phyloP scores from a whole-genome alignment of 2,888 invertebrate genomes.

The Dromius quadrimaculatus region DNA sequence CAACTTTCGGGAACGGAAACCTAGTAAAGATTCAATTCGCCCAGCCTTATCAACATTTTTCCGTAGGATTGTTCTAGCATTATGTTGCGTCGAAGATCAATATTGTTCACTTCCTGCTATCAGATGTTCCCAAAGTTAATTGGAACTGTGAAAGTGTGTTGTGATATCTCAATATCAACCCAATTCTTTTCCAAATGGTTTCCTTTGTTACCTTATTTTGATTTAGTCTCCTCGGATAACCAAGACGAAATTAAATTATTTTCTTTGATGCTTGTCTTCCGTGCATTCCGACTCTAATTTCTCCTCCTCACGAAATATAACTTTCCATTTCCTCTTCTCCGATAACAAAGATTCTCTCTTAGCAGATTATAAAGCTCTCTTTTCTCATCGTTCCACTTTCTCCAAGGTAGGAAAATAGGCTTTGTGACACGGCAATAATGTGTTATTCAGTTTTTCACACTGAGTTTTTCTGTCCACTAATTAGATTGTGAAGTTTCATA shows the following conservation, averaged over 20 bases:
- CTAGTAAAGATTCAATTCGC: no score
- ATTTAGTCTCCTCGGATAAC: constrained; percentile 30
- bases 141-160: no score
- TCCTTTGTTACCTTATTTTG: constrained; percentile 31
- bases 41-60: no score
- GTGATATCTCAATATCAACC: constrained; percentile 18
- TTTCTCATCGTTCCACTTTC: constrained; percentile 31
- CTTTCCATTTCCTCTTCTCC: constrained; percentile 42
- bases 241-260: constrained; percentile 41
- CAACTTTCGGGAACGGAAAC: no score
- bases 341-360: constrained; percentile 41
- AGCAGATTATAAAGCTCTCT: constrained; percentile 38
- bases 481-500: constrained; percentile 20
- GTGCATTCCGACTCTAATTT: constrained; percentile 42
- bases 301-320: constrained; percentile 40
- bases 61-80: no score
- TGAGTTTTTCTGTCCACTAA: constrained; percentile 10
- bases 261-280: constrained; percentile 38
- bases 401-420: not conserved
- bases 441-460: constrained; percentile 14
- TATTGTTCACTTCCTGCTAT: no score
- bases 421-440: constrained; percentile 17
- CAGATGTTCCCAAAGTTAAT: no score
- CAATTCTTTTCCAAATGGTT: not conserved
- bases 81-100: no score